Conservation (phyloP, 2,113 vertebrate species). For the Hydrolagus affinis region DNA sequence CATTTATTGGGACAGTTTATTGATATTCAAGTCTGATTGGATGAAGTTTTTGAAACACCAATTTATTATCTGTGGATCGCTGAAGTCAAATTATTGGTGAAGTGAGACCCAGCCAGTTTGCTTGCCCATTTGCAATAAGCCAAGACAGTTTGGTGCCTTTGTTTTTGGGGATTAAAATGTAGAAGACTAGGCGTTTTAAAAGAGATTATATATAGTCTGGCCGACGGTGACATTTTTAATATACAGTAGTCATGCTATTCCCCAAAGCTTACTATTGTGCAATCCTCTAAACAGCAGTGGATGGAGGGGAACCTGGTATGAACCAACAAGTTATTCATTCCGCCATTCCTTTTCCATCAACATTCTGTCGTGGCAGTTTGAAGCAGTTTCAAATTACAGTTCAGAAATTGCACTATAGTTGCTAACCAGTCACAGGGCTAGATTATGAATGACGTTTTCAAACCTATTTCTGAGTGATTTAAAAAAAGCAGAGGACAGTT, state of each 20-base stretch:
- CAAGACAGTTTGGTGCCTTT: too few species aligned
- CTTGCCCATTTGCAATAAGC: background rate
- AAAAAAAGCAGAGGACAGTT: background rate
- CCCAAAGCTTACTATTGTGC: background rate
- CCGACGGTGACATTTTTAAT: too few species aligned
- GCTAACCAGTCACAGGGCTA: background rate
- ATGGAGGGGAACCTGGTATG: background rate
- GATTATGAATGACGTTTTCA: background rate
- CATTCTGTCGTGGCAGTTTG: conserved; percentile 14
- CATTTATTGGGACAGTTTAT: background rate
- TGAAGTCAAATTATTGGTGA: background rate
- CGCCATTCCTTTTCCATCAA: background rate
- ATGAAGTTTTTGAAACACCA: background rate
- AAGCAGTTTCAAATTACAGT: conserved; percentile 26
- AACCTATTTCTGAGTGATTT: background rate
- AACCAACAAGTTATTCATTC: background rate
- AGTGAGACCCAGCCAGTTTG: background rate
- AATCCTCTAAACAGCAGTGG: background rate
- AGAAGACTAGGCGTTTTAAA: too few species aligned
- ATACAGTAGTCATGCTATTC: background rate
- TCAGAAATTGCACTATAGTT: background rate
- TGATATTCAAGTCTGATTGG: background rate
- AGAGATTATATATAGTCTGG: too few species aligned
- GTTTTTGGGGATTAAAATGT: too few species aligned
- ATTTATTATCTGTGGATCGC: background rate